Evolutionary conservation across 2,113 vertebrate genomes (phyloP), one percentile per base, ranked within the genome.

Genomic region (Pampusana beccarii): DNA sequence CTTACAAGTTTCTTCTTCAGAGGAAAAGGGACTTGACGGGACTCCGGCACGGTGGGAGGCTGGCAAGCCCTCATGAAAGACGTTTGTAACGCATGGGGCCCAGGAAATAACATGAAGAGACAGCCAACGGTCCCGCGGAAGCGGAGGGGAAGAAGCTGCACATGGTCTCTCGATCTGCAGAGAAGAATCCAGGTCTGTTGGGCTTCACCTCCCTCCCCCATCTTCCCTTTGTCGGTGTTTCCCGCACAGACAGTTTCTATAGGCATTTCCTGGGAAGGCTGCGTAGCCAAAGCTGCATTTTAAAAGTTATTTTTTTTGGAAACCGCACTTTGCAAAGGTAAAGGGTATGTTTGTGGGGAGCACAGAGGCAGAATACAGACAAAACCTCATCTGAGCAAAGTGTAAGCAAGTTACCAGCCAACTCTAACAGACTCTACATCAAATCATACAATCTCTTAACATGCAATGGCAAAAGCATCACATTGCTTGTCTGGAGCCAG

Each of bases 31-130:
- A 46, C 70, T 58, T 28, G 73, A 57, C 7, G 17, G 73, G 77
- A 42, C 65, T 82, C 16, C 2, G 70, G 67, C 74, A 25, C 33
- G 53, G 92, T 80, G 75, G 88, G 80, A 95, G 62, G 84, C 73
- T 91, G 69, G 89, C 66, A 64, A 92, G 28, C 40, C 73, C 57
- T 89, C 70, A 61, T 65, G 58, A 89, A 95, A 95, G 84, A 42
- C 64, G 48, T 80, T 83, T 92, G 85, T 94, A 46, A 75, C 3
- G 48, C 54, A 90, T 90, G 93, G 82, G 90, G 92, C 78, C 81
- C 86, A 62, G 88, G 87, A 91, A 88, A 60, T 51, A 83, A 42
- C 36, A 44, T 3, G 51, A 74, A 90, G 71, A 83, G 77, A 54
- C 61, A 60, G 65, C 50, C 83, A 40, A 14, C 10, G 48, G 85